Evolutionary conservation across 2,888 invertebrate genomes (phyloP).

Genomic region (Polyommatus icarus): DNA sequence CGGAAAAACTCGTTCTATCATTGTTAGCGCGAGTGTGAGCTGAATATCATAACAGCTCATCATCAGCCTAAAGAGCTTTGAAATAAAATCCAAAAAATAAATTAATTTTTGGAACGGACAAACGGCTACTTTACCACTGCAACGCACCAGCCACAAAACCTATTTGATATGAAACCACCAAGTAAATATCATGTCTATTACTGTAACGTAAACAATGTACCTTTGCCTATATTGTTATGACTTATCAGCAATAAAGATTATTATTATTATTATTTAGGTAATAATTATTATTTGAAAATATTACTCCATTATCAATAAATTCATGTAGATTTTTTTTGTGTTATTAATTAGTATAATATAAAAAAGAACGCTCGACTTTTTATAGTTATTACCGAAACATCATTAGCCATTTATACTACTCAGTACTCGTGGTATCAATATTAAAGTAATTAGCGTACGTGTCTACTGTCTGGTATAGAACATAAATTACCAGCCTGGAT

Average conservation of each 20-base stretch:
- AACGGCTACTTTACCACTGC: not conserved
- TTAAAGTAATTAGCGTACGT: slow-evolving; percentile 3
- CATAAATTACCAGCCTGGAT: not conserved
- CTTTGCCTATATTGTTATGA: too few relatives aligned
- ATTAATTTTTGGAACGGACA: too few relatives aligned
- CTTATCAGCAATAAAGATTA: too few relatives aligned
- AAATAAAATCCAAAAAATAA: not conserved
- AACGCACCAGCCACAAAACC: too few relatives aligned
- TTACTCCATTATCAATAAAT: too few relatives aligned
- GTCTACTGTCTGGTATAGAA: not conserved
- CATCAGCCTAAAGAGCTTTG: not conserved
- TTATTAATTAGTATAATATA: not conserved
- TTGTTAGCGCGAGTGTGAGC: slow-evolving; percentile 8
- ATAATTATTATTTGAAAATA: too few relatives aligned
- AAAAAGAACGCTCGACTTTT: not conserved
- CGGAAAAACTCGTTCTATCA: slow-evolving; percentile 24
- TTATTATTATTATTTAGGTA: too few relatives aligned
- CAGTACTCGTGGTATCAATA: not conserved
- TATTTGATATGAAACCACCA: too few relatives aligned
- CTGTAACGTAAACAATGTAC: too few relatives aligned
- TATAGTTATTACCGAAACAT: not conserved
- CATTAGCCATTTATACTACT: not conserved
- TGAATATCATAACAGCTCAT: slow-evolving; percentile 3
- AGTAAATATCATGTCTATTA: too few relatives aligned
- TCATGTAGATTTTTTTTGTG: too few relatives aligned